A percentile compares a stretch with the other conserved stretches of the same genome.
Conservation (phyloP, 2,888 invertebrate species). For the Heliconius erato region DNA sequence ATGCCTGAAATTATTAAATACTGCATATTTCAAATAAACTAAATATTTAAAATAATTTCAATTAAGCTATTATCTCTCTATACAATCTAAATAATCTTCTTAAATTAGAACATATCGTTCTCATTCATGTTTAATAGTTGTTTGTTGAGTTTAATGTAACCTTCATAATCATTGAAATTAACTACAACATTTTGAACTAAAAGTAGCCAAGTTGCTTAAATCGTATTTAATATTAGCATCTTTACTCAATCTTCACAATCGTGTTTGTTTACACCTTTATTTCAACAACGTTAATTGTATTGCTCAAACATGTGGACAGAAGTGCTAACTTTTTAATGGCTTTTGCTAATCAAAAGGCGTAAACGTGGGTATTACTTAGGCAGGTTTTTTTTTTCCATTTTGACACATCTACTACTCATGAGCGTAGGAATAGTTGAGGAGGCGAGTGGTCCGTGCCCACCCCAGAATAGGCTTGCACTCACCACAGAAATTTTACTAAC, state of each 20-base stretch:
- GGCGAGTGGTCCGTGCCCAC: too few relatives aligned
- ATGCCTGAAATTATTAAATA: not conserved
- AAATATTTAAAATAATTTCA: not conserved
- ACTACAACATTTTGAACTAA: not conserved
- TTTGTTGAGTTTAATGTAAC: not conserved
- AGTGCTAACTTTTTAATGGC: conserved; percentile 30
- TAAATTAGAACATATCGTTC: too few relatives aligned
- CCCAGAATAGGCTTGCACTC: too few relatives aligned
- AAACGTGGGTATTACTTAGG: conserved; percentile 1
- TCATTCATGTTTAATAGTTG: too few relatives aligned
- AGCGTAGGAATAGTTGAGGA: too few relatives aligned
- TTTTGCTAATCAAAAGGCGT: conserved; percentile 26
- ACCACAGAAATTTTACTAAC: too few relatives aligned
- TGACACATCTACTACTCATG: not conserved
- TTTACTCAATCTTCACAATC: conserved; percentile 14
- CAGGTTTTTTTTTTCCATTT: not conserved
- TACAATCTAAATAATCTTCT: too few relatives aligned
- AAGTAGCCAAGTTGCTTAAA: not conserved
- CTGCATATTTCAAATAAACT: not conserved
- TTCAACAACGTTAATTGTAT: conserved; percentile 22
- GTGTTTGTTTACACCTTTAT: conserved; percentile 25
- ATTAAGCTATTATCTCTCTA: not conserved
- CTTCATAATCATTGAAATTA: not conserved
- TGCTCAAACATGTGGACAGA: conserved; percentile 28
- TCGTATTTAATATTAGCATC: conserved; percentile 12